Base-by-base conservation (phyloP, 2,888 invertebrate genomes). In the Homarus gammarus region DNA sequence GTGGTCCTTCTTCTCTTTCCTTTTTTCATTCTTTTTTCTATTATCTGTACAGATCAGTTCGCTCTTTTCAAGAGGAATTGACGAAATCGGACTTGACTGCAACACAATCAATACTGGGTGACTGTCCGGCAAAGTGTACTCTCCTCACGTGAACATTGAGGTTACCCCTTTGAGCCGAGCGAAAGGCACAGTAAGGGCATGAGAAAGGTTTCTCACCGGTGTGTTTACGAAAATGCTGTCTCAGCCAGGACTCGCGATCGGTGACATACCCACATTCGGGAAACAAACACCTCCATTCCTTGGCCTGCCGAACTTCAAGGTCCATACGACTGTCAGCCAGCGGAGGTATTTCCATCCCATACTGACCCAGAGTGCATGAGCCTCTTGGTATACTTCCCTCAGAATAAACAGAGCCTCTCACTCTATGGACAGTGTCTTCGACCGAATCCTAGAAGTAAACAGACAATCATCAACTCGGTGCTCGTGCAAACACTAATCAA, bases 101-200 rank as follows among this genome's bases (percentile, higher is more conserved):
- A 44, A 44, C 40, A n/a, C 40, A 40, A 18, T 40, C 56, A 40
- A n/a, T n/a, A 61, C 38, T 75, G 8, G 70, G 51, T 0, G n/a
- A 44, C n/a, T 61, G n/a, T 72, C 73, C 75, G 6, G 64, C 64
- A 64, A 36, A 56, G 38, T 87, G 87, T 15, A 87, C 81, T 12
- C 87, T 72, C 75, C 72, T 87, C 40, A 87, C 49, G 51, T 87
- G 87, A 15, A 87, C 87, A 40, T 87, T 87, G 12, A 87, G 81
- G 27, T 87, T 87, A 18, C 87, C 87, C 72, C 72, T 87, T 61
- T 87, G 87, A 44, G 87, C 87, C 1, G 87, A 87, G 8, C 87
- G 72, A 38, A 87, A 87, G 38, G 81, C 72, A 44, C 87, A 87
- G 38, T 72, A 73, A 3, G 87, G 87, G 31, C 87, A 87, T 6